Evolutionary conservation across 2,113 vertebrate genomes (phyloP), one percentile per base, ranked within the genome.

Genomic region (Bambusicola thoracicus): DNA sequence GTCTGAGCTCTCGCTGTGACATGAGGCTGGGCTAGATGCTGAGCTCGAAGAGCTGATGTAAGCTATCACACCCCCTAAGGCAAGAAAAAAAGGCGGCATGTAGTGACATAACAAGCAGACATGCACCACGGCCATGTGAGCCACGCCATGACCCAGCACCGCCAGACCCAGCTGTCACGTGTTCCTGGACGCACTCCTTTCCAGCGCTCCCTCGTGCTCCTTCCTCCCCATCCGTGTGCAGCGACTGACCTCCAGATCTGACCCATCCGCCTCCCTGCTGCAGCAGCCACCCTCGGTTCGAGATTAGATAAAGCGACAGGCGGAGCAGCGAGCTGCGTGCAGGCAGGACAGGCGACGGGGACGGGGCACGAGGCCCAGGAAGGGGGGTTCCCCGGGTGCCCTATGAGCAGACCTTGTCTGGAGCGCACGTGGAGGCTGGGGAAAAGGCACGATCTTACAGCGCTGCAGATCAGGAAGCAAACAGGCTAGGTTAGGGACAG

Each of bases 1-100:
- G 95, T 99, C 99, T 73, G 98, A 98, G 96, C 98, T 98, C 93
- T 98, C 98, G 48, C 98, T 99, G 97, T 99, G 97, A 90, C 98
- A 99, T 75, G 99, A 99, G 89, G 99, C 99, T 22, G 98, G 98
- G 97, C 98, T 98, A 89, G 98, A 98, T 93, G 98, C 98, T 24
- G 99, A 98, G 97, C 98, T 98, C 15, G 99, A 99, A 92, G 99
- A 99, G 97, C 99, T 99, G 97, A 99, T 98, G 87, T 99, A 99
- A 94, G 99, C 98, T 63, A 99, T 99, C 92, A 99, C 99, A 87
- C 99, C 98, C 94, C 98, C 99, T 99, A 90, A 86, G 89, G 93
- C 88, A 86, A 95, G 88, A 87, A 94, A 81, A 70, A 95, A 93
- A 96, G 92, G 80, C 72, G 0, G 95, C 85, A 94, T 15, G 25